A percentile compares a stretch with the other conserved stretches of the same genome.
Conservation (phyloP, 37 sponge, comb jelly and placozoan species). For the Haliclona indistincta region DNA sequence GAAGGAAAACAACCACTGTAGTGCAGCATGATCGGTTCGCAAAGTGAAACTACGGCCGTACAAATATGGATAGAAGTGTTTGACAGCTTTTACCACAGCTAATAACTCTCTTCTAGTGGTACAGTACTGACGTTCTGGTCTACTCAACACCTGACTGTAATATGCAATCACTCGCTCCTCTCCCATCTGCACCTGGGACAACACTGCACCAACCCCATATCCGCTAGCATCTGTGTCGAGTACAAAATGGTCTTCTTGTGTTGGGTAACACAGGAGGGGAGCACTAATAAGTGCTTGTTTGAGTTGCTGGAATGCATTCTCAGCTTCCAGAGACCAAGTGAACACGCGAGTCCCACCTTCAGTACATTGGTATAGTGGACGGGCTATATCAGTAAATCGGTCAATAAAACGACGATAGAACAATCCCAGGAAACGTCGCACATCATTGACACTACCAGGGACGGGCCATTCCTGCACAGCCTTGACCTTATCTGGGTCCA, state of each 20-base stretch:
- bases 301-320: slow-evolving; percentile 21
- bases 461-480: slow-evolving; percentile 39
- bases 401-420: slow-evolving; percentile 61
- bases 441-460: slow-evolving; percentile 41
- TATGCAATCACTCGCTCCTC: slow-evolving; percentile 32
- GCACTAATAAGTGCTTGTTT: slow-evolving; percentile 8
- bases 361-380: slow-evolving; percentile 42
- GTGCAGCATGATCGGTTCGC: slow-evolving; percentile 47
- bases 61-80: slow-evolving; percentile 44
- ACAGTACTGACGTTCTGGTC: slow-evolving; percentile 15
- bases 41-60: slow-evolving; percentile 28
- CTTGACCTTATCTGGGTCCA: slow-evolving; percentile 19
- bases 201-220: slow-evolving; percentile 33
- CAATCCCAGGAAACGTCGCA: slow-evolving; percentile 66
- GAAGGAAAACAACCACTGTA: slow-evolving; percentile 22
- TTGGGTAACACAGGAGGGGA: slow-evolving; percentile 42
- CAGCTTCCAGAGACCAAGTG: slow-evolving; percentile 11
- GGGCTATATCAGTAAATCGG: slow-evolving; percentile 24
- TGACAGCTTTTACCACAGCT: slow-evolving; percentile 17
- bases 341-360: slow-evolving; percentile 30
- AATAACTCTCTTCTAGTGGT: slow-evolving; percentile 40
- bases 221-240: slow-evolving; percentile 41
- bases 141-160: slow-evolving; percentile 10
- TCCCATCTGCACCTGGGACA: slow-evolving; percentile 27
- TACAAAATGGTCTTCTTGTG: not conserved